Evolutionary conservation across 2,113 vertebrate species (phyloP), one percentile per base, ranked within the genome.

Genomic region (Steatornis caripensis): DNA sequence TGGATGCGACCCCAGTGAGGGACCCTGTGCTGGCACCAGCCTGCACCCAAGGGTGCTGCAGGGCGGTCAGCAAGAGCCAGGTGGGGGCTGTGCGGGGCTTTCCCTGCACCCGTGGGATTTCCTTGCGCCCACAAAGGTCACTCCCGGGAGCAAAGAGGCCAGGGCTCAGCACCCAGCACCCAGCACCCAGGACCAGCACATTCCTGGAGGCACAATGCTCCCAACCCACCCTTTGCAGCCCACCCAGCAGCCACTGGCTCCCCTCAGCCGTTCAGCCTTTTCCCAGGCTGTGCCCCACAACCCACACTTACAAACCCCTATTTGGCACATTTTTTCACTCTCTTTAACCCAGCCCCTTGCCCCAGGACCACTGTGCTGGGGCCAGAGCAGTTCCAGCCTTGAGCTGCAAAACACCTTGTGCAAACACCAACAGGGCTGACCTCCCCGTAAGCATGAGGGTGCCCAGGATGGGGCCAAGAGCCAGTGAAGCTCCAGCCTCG

Each of bases 381-480:
- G 29, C 11, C 36, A 70, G 66, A 53, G 65, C 65, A 18, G 27
- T 20, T 92, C 4, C 57, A 79, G 64, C 46, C 51, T 39, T 15
- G 24, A 70, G 57, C 88, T 81, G 58, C 69, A 43, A 34, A 80
- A 84, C 9, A 37, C 23, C 34, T 49, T 27, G 26, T 65, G 60
- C 69, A 55, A 72, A 74, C 0, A 2, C 68, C 41, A 22, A 6
- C 1, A 0, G 34, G 9, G 27, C 27, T 7, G 2, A 53, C 24
- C 37, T 43, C 8, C 58, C 34, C 2, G 2, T 23, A 49, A 36
- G 16, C 2, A 2, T 0, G 1, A 71, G 45, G 51, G 43, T 27
- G 39, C 39, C 66, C 2, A 0, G 43, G 49, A 58, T 22, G 36
- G 29, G 48, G 15, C 46, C 23, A 10, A 16, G 19, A 72, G n/a